Evolutionary conservation across 2,888 invertebrate genomes (phyloP).

Genomic region (Ectemnius continuus): DNA sequence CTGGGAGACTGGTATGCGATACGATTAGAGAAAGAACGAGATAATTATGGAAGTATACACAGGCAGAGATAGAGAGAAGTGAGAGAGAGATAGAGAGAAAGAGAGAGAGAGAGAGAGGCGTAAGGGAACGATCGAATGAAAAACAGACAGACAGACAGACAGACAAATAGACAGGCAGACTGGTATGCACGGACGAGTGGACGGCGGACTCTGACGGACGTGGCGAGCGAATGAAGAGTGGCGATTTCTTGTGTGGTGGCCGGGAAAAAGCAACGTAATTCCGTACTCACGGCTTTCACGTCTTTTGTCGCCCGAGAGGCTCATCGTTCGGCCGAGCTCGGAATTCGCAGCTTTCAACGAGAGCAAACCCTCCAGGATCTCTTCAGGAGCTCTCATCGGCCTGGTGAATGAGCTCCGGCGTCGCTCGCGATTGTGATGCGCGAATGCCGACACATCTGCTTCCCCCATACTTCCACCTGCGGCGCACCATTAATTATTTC

Average conservation of each 20-base stretch:
- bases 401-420: constrained; percentile 90
- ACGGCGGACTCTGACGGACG: constrained; percentile 16
- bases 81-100: constrained; percentile 26
- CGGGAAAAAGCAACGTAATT: constrained; percentile 37
- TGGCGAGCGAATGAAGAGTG: constrained; percentile 41
- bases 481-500: background rate
- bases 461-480: constrained; percentile 77
- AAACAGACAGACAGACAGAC: constrained; percentile 25
- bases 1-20: too few relatives aligned
- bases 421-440: constrained; percentile 83
- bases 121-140: constrained; percentile 28
- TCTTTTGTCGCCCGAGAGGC: constrained; percentile 82
- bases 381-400: constrained; percentile 87
- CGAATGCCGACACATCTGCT: constrained; percentile 79
- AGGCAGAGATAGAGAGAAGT: constrained; percentile 36
- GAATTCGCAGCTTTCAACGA: constrained; percentile 87
- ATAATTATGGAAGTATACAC: background rate
- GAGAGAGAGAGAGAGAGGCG: constrained; percentile 24
- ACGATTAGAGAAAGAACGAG: constrained; percentile 5
- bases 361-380: constrained; percentile 83
- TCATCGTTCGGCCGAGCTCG: constrained; percentile 90
- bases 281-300: constrained; percentile 86
- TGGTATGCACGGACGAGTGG: constrained; percentile 29
- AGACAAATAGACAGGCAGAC: constrained; percentile 35
- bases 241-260: constrained; percentile 62